Conservation (phyloP, 2,797 vertebrate genomes). For the Cuculus canorus region DNA sequence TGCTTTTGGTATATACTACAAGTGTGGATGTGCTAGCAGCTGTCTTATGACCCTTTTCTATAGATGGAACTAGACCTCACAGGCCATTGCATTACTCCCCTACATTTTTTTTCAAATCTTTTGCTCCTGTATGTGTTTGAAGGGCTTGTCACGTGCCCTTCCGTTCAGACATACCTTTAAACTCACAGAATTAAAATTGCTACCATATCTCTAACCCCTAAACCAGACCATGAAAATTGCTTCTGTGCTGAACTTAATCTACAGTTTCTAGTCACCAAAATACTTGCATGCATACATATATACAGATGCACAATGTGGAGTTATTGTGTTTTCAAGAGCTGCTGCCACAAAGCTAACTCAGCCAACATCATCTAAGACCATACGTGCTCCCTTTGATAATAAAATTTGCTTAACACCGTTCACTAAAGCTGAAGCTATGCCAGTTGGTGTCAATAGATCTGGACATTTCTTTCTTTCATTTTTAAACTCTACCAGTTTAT, state of each 20-base stretch:
- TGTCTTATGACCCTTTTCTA: neutral
- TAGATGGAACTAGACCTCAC: neutral
- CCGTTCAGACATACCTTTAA: neutral
- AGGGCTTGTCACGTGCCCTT: neutral
- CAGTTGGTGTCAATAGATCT: neutral
- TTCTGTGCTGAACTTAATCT: neutral
- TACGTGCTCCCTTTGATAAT: neutral
- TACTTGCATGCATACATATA: neutral
- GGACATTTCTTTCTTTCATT: neutral
- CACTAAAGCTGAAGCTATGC: neutral
- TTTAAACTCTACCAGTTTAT: neutral
- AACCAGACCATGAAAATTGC: neutral
- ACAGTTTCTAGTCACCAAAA: neutral
- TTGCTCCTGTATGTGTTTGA: neutral
- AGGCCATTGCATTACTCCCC: neutral
- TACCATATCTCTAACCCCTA: neutral
- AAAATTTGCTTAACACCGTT: neutral
- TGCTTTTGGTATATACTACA: neutral
- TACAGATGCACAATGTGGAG: accelerated
- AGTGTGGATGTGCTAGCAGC: neutral
- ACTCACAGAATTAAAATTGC: neutral
- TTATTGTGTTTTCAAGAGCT: neutral
- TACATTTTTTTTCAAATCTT: neutral
- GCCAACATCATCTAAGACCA: neutral
- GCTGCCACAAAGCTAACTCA: neutral